These are phyloP conservation scores for Clarias batrachus DNA, from an alignment of 2,113 vertebrate genomes.

Conservation along the genomic window DNA sequence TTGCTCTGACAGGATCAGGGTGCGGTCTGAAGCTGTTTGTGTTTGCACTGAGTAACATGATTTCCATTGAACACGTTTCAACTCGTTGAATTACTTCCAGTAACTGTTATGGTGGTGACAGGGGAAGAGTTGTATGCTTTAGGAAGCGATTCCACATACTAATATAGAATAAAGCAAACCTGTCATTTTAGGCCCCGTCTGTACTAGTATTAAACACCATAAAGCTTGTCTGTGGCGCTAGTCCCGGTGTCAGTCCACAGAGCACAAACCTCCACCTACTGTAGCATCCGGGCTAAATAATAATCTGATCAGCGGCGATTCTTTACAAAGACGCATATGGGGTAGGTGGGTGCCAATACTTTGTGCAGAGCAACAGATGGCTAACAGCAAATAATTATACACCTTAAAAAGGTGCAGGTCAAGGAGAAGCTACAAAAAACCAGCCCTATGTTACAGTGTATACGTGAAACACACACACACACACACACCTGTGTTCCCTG, in stretches of 20 bases:
- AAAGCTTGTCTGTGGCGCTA: no score
- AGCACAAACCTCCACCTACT: not conserved
- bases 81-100: not conserved
- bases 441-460: not conserved
- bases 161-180: not conserved
- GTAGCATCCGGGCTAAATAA: not conserved
- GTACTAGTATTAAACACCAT: not conserved
- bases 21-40: no score
- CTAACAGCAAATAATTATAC: not conserved
- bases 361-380: not conserved
- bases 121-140: not conserved
- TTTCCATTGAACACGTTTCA: no score
- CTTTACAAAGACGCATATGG: not conserved
- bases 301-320: not conserved
- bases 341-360: not conserved
- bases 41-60: no score
- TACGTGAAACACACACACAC: not conserved
- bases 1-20: no score
- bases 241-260: not conserved
- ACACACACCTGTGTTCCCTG: conserved; percentile 52
- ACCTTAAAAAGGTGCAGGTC: not conserved
- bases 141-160: not conserved
- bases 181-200: not conserved
- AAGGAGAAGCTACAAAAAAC: not conserved
- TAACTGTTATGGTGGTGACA: not conserved